Evolutionary conservation across 64 coral and sea anemone genomes (phyloP).

Genomic region (Cladopsammia gracilis): DNA sequence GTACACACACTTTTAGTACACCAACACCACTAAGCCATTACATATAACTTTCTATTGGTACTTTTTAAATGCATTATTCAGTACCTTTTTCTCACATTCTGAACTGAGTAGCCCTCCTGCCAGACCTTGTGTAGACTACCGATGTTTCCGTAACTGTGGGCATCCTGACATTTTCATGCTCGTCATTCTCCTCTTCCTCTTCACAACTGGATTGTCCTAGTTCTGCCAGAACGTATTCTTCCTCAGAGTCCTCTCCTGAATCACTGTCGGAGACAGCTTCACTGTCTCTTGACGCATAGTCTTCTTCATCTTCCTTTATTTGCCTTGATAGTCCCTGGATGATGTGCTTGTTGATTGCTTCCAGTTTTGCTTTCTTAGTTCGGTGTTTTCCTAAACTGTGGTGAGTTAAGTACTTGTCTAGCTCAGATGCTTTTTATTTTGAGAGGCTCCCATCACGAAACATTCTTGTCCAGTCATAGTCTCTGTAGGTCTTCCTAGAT

Average conservation of each 20-base stretch:
- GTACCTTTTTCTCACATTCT: conserved; percentile 64
- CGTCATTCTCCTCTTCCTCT: conserved; percentile 60
- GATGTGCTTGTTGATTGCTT: conserved; percentile 53
- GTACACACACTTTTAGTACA: no score
- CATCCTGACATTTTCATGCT: conserved; percentile 49
- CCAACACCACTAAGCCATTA: no score
- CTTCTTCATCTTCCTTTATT: conserved; percentile 62
- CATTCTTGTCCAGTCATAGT: conserved; percentile 57
- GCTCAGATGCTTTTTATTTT: conserved; percentile 61
- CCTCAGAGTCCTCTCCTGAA: not conserved
- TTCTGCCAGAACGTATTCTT: conserved; percentile 69
- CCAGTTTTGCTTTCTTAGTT: conserved; percentile 56
- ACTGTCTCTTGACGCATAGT: conserved; percentile 43
- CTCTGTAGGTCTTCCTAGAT: conserved; percentile 64
- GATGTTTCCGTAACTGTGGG: conserved; percentile 40
- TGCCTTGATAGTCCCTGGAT: conserved; percentile 35
- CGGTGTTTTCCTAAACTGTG: conserved; percentile 63
- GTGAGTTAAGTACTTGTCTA: conserved; percentile 70
- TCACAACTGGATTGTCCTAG: conserved; percentile 61
- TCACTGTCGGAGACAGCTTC: conserved; percentile 31
- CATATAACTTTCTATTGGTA: no score
- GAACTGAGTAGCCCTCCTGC: conserved; percentile 58
- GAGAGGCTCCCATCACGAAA: conserved; percentile 67
- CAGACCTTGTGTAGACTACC: conserved; percentile 62
- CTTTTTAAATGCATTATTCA: no score